Evolutionary conservation across 2,113 vertebrate genomes (phyloP).

Genomic region (Hippocampus barbouri): DNA sequence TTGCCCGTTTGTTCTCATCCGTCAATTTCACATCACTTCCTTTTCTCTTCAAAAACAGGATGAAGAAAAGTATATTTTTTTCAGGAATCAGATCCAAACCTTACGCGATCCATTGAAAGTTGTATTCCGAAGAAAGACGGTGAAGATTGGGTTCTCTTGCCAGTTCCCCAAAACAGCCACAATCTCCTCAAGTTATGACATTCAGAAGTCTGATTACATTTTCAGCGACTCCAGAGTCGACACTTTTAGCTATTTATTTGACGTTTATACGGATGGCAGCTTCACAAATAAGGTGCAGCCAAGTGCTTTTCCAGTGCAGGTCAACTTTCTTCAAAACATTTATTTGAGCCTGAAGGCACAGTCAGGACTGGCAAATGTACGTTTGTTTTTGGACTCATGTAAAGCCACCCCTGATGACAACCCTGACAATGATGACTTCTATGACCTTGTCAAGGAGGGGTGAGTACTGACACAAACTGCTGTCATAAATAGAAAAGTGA

Average conservation of each 20-base stretch:
- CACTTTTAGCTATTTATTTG: slow-evolving; percentile 69
- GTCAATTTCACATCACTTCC: neutral
- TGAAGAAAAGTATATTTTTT: slow-evolving; percentile 60
- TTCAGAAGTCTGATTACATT: slow-evolving; percentile 61
- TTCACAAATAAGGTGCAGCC: slow-evolving; percentile 41
- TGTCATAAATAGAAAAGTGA: neutral
- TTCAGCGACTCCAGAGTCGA: slow-evolving; percentile 70
- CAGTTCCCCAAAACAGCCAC: slow-evolving; percentile 63
- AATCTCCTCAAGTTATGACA: slow-evolving; percentile 54
- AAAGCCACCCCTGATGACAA: slow-evolving; percentile 69
- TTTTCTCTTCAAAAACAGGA: slow-evolving; percentile 50
- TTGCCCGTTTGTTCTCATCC: neutral
- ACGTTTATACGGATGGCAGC: slow-evolving; percentile 51
- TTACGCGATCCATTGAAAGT: slow-evolving; percentile 33
- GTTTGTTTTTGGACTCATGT: slow-evolving; percentile 71
- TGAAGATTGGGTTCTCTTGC: slow-evolving; percentile 67
- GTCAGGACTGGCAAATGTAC: slow-evolving; percentile 53
- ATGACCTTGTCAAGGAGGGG: slow-evolving; percentile 67
- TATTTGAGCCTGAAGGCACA: slow-evolving; percentile 66
- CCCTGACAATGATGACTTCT: slow-evolving; percentile 53
- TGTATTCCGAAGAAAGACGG: slow-evolving; percentile 48
- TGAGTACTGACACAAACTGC: slow-evolving; percentile 24
- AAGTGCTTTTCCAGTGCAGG: slow-evolving; percentile 61
- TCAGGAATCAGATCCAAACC: slow-evolving; percentile 65
- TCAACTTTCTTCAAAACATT: slow-evolving; percentile 55